These are phyloP conservation scores for Bombus ignitus DNA, from an alignment of 1,140 invertebrate species.

Conservation along the genomic window DNA sequence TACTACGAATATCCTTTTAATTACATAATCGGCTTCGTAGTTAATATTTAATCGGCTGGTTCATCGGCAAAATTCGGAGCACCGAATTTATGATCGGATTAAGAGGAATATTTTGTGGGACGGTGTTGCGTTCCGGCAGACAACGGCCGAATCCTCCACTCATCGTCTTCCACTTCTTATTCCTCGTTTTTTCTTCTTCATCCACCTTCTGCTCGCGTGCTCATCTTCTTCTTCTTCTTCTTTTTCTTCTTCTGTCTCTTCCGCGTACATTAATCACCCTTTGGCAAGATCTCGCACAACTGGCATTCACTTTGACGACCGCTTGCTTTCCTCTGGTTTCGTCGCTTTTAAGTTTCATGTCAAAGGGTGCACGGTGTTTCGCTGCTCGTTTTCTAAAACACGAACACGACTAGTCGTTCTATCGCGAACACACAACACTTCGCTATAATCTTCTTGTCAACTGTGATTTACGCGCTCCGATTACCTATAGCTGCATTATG, in stretches of 20 bases:
- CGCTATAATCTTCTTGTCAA: neutral
- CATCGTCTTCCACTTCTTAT: neutral
- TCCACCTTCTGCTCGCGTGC: neutral
- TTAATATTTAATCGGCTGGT: constrained; percentile 38
- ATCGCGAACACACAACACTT: neutral
- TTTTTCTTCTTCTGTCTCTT: constrained; percentile 42
- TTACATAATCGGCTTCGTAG: constrained; percentile 48
- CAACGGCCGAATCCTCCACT: constrained; percentile 5
- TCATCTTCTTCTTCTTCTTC: neutral
- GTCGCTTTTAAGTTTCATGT: neutral
- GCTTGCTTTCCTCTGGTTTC: neutral
- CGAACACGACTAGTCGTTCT: neutral
- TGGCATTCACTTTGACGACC: constrained; percentile 14
- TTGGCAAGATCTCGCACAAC: constrained; percentile 35
- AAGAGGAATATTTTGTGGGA: constrained; percentile 23
- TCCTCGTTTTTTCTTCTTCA: neutral
- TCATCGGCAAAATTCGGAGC: neutral
- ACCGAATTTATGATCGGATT: constrained; percentile 7
- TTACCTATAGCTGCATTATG: neutral
- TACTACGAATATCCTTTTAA: constrained; percentile 56
- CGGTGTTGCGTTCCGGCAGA: constrained; percentile 15
- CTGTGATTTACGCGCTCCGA: neutral
- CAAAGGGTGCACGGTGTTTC: neutral
- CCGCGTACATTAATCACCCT: constrained; percentile 59
- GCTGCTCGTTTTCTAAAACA: no score